Base-by-base conservation (phyloP, 2,888 invertebrate genomes). In the Arctia plantaginis region DNA sequence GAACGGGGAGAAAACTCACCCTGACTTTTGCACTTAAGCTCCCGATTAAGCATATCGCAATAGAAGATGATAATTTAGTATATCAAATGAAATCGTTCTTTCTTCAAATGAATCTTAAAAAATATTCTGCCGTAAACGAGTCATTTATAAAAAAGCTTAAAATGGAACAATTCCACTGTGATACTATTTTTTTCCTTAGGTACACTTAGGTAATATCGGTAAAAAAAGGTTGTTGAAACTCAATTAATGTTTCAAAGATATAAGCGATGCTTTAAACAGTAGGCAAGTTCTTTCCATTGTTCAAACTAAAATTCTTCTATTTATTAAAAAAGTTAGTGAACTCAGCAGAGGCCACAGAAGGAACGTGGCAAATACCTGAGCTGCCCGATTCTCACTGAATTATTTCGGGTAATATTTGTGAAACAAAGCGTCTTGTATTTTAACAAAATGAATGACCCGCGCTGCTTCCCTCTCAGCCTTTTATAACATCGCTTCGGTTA, bases 341-440 rank as follows among this genome's bases (percentile, higher is more conserved):
- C 67, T 55, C 27, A 55, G 41, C 86, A 67, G 73, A 73, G 82
- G 81, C 85, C 83, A 82, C 81, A 82, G 79, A 79, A 74, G 78
- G 81, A 55, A 80, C 82, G 83, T 84, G 82, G 77, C 55, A 74
- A 80, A 81, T 85, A 87, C 85, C 85, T 86, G 84, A 81, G 77
- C 83, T 84, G 81, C 82, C 82, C 82, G 78, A 80, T 85, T 82
- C 84, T 84, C 87, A 88, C 89, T 89, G 91, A 93, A 94, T 93
- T 93, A 94, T 93, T 94, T 93, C 91, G 89, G 92, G 89, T 91
- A 91, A 94, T 93, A 95, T 95, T 96, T 95, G 93, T 93, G 93
- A 95, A 96, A 95, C 94, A 96, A 96, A 95, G 94, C 93, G 91
- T 90, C 92, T 91, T 93, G 93, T 95, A 94, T 94, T 94, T 95